Percentiles rank a stretch among this genome's conserved stretches.
Conservation (phyloP, 1,140 invertebrate genomes). For the Brachionus asplanchnoidis region DNA sequence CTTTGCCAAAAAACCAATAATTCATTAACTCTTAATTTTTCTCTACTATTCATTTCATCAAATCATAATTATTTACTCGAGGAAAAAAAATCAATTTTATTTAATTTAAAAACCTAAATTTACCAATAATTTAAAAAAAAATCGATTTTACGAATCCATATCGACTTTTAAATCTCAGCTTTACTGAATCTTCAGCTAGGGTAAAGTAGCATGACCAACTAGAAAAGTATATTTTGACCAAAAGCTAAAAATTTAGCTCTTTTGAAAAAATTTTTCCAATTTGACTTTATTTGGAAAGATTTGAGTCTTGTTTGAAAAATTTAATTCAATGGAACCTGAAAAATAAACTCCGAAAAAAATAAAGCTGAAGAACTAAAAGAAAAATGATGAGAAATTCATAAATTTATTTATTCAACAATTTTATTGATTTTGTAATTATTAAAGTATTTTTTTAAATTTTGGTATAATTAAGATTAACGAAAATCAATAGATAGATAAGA, state of each 20-base stretch:
- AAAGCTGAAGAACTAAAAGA: not conserved
- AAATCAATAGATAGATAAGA: slow-evolving; percentile 36
- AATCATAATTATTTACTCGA: slow-evolving; percentile 30
- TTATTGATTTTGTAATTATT: slow-evolving; percentile 38
- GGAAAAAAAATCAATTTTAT: slow-evolving; percentile 33
- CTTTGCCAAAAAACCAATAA: slow-evolving; percentile 20
- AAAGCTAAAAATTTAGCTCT: too few species aligned
- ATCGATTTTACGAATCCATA: not conserved
- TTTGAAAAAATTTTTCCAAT: too few species aligned
- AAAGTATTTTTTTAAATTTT: slow-evolving; percentile 19
- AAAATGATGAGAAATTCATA: slow-evolving; percentile 9
- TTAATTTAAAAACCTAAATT: not conserved
- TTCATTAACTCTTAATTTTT: slow-evolving; percentile 14
- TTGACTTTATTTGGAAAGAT: too few species aligned
- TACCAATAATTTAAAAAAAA: not conserved
- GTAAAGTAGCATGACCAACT: too few species aligned
- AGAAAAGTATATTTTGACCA: too few species aligned
- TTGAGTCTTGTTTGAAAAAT: not conserved
- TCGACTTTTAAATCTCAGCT: not conserved
- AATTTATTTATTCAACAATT: slow-evolving; percentile 34
- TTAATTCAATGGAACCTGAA: not conserved
- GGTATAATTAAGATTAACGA: slow-evolving; percentile 36
- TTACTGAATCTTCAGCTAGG: too few species aligned
- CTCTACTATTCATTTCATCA: not conserved
- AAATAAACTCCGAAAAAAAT: not conserved